Evolutionary conservation across 1,140 invertebrate genomes (phyloP), one percentile per base, ranked within the genome.

Genomic region (Drosophila sp.): DNA sequence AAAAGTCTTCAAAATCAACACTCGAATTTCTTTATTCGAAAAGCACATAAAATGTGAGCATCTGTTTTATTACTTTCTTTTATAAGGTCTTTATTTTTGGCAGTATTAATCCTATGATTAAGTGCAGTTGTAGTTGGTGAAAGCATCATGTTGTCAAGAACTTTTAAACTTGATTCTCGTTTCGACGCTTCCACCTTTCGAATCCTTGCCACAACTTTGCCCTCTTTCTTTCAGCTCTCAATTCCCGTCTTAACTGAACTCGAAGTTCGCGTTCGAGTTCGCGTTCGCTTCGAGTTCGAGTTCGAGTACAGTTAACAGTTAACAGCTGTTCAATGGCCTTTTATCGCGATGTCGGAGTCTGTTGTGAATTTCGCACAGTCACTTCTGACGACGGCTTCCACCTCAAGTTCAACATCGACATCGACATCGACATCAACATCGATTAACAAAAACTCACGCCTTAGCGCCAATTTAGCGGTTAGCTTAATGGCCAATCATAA

Each of bases 401-500:
- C 48, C 36, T 48, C 57, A 36, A 40, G 43, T 73, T 76, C 81
- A 80, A 51, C 38, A 46, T 51, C 29, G 50, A 58, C 74, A 78
- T 81, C 81, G 77, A 51, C 38, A 46, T 51, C 29, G 50, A 58
- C 74, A 78, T 81, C 29, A 50, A 58, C 74, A 78, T 81, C 78
- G 76, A 83, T 79, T 79, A 83, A 71, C 58, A 61, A 54, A 75
- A 84, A 61, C 25, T 78, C 83, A 89, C 82, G 83, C 83, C 83
- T 79, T 64, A 59, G 67, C 83, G 64, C 78, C 80, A 89, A 87
- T 87, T 87, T 73, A 76, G 61, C 72, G 78, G 73, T 87, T 82
- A 87, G 72, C 78, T 89, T 89, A 89, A 87, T 89, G 79, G 82
- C 40, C 71, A 82, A 79, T 63, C 72, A 87, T 89, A 89, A 82